A percentile compares a stretch with the other conserved stretches of the same genome.
phyloP scores from a whole-genome alignment of 2,888 invertebrate species.

The Frankliniella fusca region DNA sequence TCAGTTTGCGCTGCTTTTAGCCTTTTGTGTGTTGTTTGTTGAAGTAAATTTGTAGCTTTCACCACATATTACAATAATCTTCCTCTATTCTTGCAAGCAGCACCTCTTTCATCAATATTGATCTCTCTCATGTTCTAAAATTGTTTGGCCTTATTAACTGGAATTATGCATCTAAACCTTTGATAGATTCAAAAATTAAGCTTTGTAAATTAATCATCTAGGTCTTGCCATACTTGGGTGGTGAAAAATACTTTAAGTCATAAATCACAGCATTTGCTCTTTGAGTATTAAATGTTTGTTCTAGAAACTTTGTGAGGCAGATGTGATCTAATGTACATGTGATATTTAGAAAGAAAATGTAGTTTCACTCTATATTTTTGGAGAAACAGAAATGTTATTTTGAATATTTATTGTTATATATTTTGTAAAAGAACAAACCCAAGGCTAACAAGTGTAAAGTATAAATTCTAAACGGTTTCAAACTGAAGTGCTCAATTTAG shows the following conservation, averaged over 20 bases:
- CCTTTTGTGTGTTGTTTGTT: background rate
- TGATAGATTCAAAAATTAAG: background rate
- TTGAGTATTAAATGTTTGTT: background rate
- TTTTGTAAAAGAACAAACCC: background rate
- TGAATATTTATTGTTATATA: background rate
- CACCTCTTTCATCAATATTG: background rate
- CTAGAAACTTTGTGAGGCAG: background rate
- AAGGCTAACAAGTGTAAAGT: background rate
- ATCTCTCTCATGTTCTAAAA: background rate
- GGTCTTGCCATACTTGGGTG: background rate
- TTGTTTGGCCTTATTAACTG: background rate
- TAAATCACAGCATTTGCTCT: background rate
- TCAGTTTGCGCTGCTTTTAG: background rate
- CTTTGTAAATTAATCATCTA: background rate
- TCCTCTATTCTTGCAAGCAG: background rate
- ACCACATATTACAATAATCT: background rate
- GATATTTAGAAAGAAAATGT: background rate
- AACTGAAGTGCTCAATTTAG: background rate
- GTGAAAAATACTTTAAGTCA: background rate
- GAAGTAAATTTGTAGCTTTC: background rate
- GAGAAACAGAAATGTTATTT: background rate
- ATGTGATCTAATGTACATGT: background rate
- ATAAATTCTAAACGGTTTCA: background rate
- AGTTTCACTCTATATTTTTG: background rate
- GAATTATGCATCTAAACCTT: background rate